Evolutionary conservation across 2,888 invertebrate species (phyloP).

Genomic region (Euzetes globulus): DNA sequence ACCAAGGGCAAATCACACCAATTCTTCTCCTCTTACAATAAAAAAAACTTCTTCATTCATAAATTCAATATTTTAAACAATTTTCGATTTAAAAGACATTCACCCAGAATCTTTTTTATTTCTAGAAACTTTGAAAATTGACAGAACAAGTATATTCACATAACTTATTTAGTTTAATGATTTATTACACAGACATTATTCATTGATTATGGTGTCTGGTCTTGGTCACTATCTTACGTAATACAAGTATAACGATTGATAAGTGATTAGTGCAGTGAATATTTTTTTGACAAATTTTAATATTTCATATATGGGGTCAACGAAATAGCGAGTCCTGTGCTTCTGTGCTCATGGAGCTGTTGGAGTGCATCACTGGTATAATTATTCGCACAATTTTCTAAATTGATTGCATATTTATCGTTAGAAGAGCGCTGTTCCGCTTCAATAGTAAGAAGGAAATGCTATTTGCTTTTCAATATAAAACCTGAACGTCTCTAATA

Average conservation of each 20-base stretch:
- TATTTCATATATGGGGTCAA: not conserved
- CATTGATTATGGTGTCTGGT: too few species aligned
- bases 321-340: not conserved
- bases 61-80: too few species aligned
- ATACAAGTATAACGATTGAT: constrained; percentile 10
- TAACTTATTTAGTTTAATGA: too few species aligned
- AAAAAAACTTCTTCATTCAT: too few species aligned
- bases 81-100: too few species aligned
- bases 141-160: too few species aligned
- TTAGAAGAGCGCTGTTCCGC: not conserved
- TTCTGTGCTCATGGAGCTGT: constrained; percentile 4
- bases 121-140: too few species aligned
- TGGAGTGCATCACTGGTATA: constrained; percentile 15
- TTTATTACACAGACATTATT: too few species aligned
- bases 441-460: constrained; percentile 20
- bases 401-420: constrained; percentile 27
- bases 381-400: constrained; percentile 20
- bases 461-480: constrained; percentile 17
- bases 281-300: not conserved
- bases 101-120: too few species aligned
- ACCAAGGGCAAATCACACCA: too few species aligned
- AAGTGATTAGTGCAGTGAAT: constrained; percentile 10
- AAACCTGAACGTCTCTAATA: not conserved
- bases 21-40: too few species aligned
- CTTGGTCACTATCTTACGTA: too few species aligned